These are phyloP conservation scores for Parambassis ranga DNA, from an alignment of 2,797 vertebrate species.

Conservation along the genomic window DNA sequence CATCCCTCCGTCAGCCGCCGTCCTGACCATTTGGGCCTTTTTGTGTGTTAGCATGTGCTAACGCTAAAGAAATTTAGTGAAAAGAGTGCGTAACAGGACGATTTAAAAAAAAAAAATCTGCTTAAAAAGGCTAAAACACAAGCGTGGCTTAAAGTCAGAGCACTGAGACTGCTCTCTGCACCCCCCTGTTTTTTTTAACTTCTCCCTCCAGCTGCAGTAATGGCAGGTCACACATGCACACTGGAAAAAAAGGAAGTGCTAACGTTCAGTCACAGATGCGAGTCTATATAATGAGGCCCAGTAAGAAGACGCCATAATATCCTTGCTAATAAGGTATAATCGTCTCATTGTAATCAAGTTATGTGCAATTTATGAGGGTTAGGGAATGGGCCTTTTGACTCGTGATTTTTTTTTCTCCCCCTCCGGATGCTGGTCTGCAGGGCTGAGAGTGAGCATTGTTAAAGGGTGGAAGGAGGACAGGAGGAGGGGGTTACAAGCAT, in stretches of 20 bases:
- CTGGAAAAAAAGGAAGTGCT: conserved; percentile 64
- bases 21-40: conserved; percentile 12
- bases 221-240: conserved; percentile 68
- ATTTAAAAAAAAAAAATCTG: neutral
- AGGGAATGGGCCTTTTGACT: conserved; percentile 67
- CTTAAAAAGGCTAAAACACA: neutral
- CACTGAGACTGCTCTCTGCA: conserved; percentile 6
- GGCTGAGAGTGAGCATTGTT: conserved; percentile 54
- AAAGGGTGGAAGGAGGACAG: conserved; percentile 14
- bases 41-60: no score
- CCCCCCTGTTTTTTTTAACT: conserved; percentile 16
- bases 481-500: neutral
- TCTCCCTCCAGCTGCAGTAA: conserved; percentile 59
- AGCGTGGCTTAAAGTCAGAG: conserved; percentile 9
- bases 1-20: conserved; percentile 17
- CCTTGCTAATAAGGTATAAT: conserved; percentile 79
- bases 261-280: conserved; percentile 70
- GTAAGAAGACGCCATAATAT: conserved; percentile 74
- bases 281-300: conserved; percentile 70
- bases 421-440: conserved; percentile 57
- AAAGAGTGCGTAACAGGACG: no score
- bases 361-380: conserved; percentile 69
- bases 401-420: conserved; percentile 23
- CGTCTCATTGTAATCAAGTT: conserved; percentile 77
- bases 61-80: no score